A percentile compares a stretch with the other conserved stretches of the same genome.
Evolutionary conservation across 1,140 invertebrate species (phyloP).

Genomic region (Ips nitidus): DNA sequence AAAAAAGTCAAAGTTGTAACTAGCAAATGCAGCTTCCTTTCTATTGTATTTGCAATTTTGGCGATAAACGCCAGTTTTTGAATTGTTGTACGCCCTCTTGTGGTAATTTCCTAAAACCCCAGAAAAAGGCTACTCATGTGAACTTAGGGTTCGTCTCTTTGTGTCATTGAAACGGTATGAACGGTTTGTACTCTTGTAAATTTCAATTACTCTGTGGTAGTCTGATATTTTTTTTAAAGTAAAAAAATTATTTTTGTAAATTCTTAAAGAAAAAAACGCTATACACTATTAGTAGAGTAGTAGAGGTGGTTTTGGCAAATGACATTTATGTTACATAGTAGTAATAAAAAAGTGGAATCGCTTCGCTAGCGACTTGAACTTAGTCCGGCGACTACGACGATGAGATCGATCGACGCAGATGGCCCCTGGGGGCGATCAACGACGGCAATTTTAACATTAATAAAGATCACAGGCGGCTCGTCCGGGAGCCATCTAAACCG

Average conservation of each 20-base stretch:
- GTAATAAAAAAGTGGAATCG: constrained; percentile 36
- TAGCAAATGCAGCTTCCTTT: too few species aligned
- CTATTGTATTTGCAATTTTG: too few species aligned
- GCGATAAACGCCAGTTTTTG: too few species aligned
- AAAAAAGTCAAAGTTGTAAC: too few species aligned
- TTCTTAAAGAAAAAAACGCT: background rate
- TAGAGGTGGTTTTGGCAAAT: constrained; percentile 53
- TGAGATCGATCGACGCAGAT: constrained; percentile 14
- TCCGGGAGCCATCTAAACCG: constrained; percentile 18
- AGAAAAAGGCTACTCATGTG: too few species aligned
- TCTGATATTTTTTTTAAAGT: too few species aligned
- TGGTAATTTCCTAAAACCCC: too few species aligned
- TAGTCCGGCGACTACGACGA: constrained; percentile 5
- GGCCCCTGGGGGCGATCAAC: background rate
- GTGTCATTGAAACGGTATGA: too few species aligned
- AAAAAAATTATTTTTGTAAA: background rate
- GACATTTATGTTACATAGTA: constrained; percentile 55
- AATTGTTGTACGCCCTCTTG: too few species aligned
- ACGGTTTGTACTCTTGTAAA: too few species aligned
- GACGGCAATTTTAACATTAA: constrained; percentile 7
- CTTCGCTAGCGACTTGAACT: background rate
- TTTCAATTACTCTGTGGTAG: too few species aligned
- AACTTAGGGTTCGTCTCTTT: too few species aligned
- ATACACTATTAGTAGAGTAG: background rate
- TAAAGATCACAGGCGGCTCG: constrained; percentile 21